These are phyloP conservation scores for Dasyurus viverrinus DNA, from an alignment of 2,113 vertebrate genomes.

Conservation along the genomic window DNA sequence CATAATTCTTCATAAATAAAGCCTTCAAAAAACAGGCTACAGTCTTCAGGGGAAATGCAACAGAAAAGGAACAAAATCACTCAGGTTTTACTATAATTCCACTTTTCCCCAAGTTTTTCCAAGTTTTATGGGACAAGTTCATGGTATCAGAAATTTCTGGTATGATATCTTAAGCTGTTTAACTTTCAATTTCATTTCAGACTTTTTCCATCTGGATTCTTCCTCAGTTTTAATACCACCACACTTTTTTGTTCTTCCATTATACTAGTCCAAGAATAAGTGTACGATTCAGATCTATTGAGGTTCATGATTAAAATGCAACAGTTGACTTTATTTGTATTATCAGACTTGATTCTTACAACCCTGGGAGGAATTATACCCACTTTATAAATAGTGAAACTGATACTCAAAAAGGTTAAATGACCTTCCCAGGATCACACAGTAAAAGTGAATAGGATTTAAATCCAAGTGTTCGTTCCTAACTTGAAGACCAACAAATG, in stretches of 20 bases:
- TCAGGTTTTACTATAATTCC: neutral
- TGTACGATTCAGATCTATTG: neutral
- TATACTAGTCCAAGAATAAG: neutral
- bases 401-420: neutral
- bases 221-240: neutral
- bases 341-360: neutral
- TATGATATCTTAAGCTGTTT: neutral
- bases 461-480: neutral
- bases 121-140: neutral
- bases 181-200: neutral
- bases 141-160: neutral
- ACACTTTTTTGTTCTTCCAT: neutral
- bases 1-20: too few relatives aligned
- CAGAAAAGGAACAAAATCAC: neutral
- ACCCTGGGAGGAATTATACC: neutral
- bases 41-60: slow-evolving; percentile 8
- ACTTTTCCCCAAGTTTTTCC: neutral
- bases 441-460: neutral
- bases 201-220: slow-evolving; percentile 6
- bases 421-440: neutral
- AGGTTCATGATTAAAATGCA: neutral
- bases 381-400: neutral
- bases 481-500: neutral
- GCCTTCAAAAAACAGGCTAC: neutral
- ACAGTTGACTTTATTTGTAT: neutral